A percentile compares a stretch with the other conserved stretches of the same genome.
Evolutionary conservation across 2,888 invertebrate genomes (phyloP).

Genomic region (Eupeodes latifasciatus): DNA sequence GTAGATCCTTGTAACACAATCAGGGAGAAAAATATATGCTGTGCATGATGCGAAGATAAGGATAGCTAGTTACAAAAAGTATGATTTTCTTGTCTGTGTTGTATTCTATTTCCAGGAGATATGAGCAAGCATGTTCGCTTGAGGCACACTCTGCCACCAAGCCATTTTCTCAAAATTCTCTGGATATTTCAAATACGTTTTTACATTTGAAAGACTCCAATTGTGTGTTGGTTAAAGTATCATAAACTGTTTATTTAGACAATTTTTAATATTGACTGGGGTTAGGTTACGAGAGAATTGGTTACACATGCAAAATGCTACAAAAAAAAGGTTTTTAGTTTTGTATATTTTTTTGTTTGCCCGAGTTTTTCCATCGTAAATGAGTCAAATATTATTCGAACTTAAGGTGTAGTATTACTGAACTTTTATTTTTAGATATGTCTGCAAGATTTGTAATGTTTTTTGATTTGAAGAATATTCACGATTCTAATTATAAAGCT

Average conservation of each 20-base stretch:
- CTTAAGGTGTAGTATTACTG: slow-evolving; percentile 3
- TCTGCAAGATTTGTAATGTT: neutral
- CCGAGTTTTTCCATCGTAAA: neutral
- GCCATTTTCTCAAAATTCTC: slow-evolving; percentile 16
- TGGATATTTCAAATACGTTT: slow-evolving; percentile 39
- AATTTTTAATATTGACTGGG: slow-evolving; percentile 20
- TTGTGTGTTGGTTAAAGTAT: slow-evolving; percentile 29
- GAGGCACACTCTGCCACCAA: slow-evolving; percentile 15
- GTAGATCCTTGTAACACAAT: slow-evolving; percentile 34
- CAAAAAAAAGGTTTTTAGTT: neutral
- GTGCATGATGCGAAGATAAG: slow-evolving; percentile 11
- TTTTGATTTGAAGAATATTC: neutral
- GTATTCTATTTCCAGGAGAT: slow-evolving; percentile 1
- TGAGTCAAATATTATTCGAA: neutral
- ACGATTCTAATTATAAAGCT: neutral
- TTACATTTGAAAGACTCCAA: slow-evolving; percentile 19
- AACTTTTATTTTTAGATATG: slow-evolving; percentile 13
- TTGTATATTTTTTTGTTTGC: slow-evolving; percentile 5
- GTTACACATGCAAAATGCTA: slow-evolving; percentile 37
- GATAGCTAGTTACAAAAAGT: neutral
- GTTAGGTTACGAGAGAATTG: slow-evolving; percentile 51
- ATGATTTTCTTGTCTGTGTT: slow-evolving; percentile 25
- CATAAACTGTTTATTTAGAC: slow-evolving; percentile 60
- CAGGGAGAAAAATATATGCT: slow-evolving; percentile 27
- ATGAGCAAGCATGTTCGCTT: slow-evolving; percentile 19